Conservation (phyloP, 1,140 invertebrate genomes). For the Saccostrea glomerata region DNA sequence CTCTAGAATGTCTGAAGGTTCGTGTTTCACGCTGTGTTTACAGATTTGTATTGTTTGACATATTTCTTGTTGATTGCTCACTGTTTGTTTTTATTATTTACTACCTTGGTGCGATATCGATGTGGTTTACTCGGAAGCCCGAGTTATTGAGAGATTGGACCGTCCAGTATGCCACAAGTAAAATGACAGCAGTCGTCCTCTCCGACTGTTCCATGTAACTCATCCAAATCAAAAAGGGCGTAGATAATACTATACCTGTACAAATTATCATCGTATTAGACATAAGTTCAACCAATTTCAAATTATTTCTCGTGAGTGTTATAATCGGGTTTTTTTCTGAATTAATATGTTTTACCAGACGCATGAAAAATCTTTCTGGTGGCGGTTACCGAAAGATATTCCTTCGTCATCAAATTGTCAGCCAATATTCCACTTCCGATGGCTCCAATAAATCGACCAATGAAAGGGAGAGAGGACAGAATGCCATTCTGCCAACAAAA, state of each 20-base stretch:
- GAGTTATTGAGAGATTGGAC: conserved; percentile 90
- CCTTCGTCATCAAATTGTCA: conserved; percentile 40
- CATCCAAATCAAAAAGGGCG: conserved; percentile 51
- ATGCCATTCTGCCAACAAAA: conserved; percentile 56
- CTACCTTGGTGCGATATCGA: conserved; percentile 89
- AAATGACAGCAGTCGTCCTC: conserved; percentile 36
- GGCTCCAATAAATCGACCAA: conserved; percentile 48
- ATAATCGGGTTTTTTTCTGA: no score
- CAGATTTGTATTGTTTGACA: no score
- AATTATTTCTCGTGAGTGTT: no score
- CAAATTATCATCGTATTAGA: no score
- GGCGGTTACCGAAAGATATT: conserved; percentile 20
- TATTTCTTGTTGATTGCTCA: no score
- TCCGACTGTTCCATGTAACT: conserved; percentile 39
- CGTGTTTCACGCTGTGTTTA: no score
- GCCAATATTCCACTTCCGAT: conserved; percentile 51
- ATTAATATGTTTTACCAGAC: conserved; percentile 47
- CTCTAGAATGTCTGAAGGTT: no score
- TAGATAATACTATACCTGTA: conserved; percentile 51
- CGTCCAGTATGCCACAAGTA: conserved; percentile 51
- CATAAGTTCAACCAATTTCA: no score
- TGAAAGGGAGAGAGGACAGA: conserved; percentile 58
- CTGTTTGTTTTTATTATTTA: not conserved
- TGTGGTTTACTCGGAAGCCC: conserved; percentile 89
- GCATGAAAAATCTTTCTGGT: conserved; percentile 58